Evolutionary conservation across 2,113 vertebrate genomes (phyloP), one percentile per base, ranked within the genome.

Genomic region (Toxotes chatareus): DNA sequence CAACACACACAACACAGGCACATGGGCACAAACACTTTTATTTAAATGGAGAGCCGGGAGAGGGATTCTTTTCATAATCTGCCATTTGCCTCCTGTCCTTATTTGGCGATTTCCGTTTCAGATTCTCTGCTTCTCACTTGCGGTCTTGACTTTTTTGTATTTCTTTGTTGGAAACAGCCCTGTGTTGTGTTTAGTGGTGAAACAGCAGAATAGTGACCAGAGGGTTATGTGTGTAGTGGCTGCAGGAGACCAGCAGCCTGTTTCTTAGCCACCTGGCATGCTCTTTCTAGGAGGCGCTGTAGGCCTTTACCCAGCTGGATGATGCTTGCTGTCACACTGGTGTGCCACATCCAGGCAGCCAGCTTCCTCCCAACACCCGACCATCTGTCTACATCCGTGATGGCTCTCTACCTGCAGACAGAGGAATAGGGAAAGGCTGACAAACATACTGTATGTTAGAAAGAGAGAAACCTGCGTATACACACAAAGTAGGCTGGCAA

Each of bases 241-340:
- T 80, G 62, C 44, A 81, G 74, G 76, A 80, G 60, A 83, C 80
- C 83, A 80, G 73, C 84, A 83, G 82, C 71, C 65, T 82, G 75
- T 88, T 83, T 83, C 82, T 83, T 83, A 63, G 81, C 89, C 84
- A 92, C 91, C 86, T 93, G 90, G 91, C 82, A 82, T 59, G 55
- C 75, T 85, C 71, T 82, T 76, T 87, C 82, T 82, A 86, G 76
- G 73, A 89, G 77, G 79, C 75, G 78, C 71, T 74, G 72, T 53
- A 86, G 86, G 90, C 91, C 90, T 88, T 79, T 66, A 36, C 89
- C 93, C 92, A 93, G 91, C 91, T 93, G 92, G 90, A 92, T 84
- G 77, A 82, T 73, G 90, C 87, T 83, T 40, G 64, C 73, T 88
- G 83, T 91, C 85, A 88, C 85, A 74, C 85, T 90, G 86, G 75